Percentiles rank a stretch among this genome's conserved stretches.
Conservation (phyloP, 1,140 invertebrate genomes). For the Drosophila mojavensis region DNA sequence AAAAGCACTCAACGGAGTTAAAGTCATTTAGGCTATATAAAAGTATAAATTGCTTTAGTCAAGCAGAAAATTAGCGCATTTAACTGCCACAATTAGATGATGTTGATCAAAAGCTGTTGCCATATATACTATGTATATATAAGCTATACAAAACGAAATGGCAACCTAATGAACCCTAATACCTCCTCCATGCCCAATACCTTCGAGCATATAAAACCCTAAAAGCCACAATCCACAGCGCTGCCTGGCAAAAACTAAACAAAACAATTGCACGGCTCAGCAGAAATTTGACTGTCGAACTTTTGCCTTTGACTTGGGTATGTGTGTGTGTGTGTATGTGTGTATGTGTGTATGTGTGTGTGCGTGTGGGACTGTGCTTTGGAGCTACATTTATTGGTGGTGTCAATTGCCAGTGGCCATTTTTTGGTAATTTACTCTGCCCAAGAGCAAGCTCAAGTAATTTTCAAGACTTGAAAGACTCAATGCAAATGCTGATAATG, state of each 20-base stretch:
- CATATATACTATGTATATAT: not conserved
- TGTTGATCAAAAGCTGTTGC: slow-evolving; percentile 34
- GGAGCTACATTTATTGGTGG: slow-evolving; percentile 68
- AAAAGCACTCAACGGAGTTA: not conserved
- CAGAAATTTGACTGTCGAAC: slow-evolving; percentile 67
- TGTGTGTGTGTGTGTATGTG: not conserved
- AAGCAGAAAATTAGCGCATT: slow-evolving; percentile 74
- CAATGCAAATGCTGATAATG: slow-evolving; percentile 78
- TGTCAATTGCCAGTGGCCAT: slow-evolving; percentile 81
- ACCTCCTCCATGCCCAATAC: not conserved
- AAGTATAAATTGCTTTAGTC: slow-evolving; percentile 60
- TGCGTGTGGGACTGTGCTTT: slow-evolving; percentile 2
- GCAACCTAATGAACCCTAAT: not conserved
- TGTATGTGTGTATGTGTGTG: slow-evolving; percentile 2
- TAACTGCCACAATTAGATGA: slow-evolving; percentile 59
- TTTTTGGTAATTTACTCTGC: slow-evolving; percentile 76
- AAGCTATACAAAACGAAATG: slow-evolving; percentile 14
- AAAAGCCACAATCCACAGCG: slow-evolving; percentile 35
- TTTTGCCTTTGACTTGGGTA: slow-evolving; percentile 31
- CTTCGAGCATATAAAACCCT: slow-evolving; percentile 17
- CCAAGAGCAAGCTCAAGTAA: slow-evolving; percentile 59
- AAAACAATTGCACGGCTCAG: slow-evolving; percentile 72
- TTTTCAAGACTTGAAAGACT: slow-evolving; percentile 72
- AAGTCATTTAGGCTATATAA: slow-evolving; percentile 40
- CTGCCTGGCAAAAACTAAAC: slow-evolving; percentile 48